Percentiles rank a stretch among this genome's conserved stretches.
Conservation (phyloP, 2,797 vertebrate species). For the Staurois parvus region DNA sequence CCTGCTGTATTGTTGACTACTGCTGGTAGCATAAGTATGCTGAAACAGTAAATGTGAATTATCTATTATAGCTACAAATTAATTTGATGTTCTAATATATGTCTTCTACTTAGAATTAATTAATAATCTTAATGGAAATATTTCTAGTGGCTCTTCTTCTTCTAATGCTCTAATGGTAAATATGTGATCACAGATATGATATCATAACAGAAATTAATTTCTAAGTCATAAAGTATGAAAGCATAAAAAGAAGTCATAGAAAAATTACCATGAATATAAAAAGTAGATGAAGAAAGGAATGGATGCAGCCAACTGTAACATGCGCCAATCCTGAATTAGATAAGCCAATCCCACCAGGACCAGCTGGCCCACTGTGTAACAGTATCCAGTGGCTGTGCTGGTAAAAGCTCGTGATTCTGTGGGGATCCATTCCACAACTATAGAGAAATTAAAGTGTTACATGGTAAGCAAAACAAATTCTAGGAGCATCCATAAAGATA, state of each 20-base stretch:
- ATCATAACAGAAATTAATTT: background rate
- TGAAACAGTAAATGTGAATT: too few relatives aligned
- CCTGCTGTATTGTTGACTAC: too few relatives aligned
- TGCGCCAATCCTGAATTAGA: constrained; percentile 79
- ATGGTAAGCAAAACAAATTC: background rate
- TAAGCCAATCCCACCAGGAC: constrained; percentile 77
- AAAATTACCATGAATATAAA: constrained; percentile 77
- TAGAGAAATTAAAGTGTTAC: background rate
- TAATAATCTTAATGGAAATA: too few relatives aligned
- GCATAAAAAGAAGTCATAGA: background rate
- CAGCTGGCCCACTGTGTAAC: constrained; percentile 79
- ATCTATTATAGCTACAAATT: too few relatives aligned
- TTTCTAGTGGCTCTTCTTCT: too few relatives aligned
- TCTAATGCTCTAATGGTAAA: too few relatives aligned
- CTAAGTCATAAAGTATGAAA: background rate
- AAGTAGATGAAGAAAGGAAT: constrained; percentile 79
- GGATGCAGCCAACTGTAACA: constrained; percentile 79
- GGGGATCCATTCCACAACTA: constrained; percentile 84
- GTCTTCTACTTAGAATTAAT: too few relatives aligned
- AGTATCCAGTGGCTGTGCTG: constrained; percentile 74
- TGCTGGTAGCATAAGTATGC: too few relatives aligned
- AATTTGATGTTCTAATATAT: too few relatives aligned
- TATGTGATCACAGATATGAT: background rate
- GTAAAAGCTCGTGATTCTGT: constrained; percentile 74
- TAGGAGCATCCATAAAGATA: background rate